Evolutionary conservation across 2,113 vertebrate genomes (phyloP), one percentile per base, ranked within the genome.

Genomic region (Mirounga angustirostris): DNA sequence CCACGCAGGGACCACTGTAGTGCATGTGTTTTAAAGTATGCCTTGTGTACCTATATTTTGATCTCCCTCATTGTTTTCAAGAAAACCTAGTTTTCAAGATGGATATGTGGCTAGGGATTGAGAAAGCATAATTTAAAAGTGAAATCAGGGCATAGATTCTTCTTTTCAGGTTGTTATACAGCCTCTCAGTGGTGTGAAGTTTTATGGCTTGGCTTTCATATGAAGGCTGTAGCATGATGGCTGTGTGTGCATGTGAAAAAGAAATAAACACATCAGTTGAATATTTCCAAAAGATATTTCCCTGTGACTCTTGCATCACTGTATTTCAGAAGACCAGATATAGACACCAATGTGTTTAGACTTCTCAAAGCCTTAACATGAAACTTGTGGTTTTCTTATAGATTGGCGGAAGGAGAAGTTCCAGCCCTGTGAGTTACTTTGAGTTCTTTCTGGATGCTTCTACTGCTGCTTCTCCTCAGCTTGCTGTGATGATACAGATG

Each of bases 351-450:
- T 40, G 12, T n/a, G n/a, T 58, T 3, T 0, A 3, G n/a, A 52
- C 15, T 50, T 21, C 82, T 50, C 9, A 59, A 18, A 43, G 18
- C 40, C 4, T 26, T 83, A 43, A 22, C 12, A 52, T 24, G 58
- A 59, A 59, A 59, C 58, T 10, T 15, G 0, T 83, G 13, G 7
- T 85, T 95, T 22, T 79, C 54, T 84, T 84, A 19, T 13, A 97
- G 95, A 87, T 5, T 94, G 96, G 97, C 5, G 40, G 78, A 91
- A 87, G 74, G 78, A 92, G 9, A 7, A 22, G 5, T 97, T 96
- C 93, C 50, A 79, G 83, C 6, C 28, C 16, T 87, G 96, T 96
- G 95, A 97, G 73, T 90, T 73, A 82, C n/a, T 84, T 63, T 1
- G 1, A 26, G 50, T 61, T 43, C 26, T 85, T 58, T 67, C 33